These are phyloP conservation scores for Gadus macrocephalus DNA, from an alignment of 2,113 vertebrate genomes.

Conservation along the genomic window DNA sequence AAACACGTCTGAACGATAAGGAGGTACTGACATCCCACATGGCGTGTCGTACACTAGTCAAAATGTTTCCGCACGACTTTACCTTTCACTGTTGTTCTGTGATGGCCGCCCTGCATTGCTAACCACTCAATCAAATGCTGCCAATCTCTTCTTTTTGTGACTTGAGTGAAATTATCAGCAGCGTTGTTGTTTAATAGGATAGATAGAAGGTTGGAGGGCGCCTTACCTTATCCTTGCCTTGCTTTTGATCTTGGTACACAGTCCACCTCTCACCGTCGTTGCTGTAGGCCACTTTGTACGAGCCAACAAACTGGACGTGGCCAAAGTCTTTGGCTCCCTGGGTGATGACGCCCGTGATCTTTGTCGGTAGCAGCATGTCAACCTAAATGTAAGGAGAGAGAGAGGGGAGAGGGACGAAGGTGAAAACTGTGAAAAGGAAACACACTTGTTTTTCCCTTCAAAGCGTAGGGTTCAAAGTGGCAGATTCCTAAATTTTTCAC, in stretches of 20 bases:
- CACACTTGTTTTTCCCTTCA: background rate
- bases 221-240: constrained; percentile 95
- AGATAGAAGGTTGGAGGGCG: background rate
- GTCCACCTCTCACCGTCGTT: constrained; percentile 89
- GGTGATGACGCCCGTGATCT: constrained; percentile 95
- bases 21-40: no score
- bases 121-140: no score
- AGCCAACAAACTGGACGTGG: constrained; percentile 95
- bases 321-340: constrained; percentile 99
- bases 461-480: constrained; percentile 14
- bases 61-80: no score
- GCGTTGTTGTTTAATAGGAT: background rate
- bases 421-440: background rate
- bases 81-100: no score
- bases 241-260: constrained; percentile 93
- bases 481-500: constrained; percentile 22
- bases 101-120: no score
- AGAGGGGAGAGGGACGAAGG: background rate
- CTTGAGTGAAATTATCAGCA: no score
- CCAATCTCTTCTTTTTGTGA: background rate
- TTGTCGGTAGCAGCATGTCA: constrained; percentile 88
- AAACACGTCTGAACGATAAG: no score
- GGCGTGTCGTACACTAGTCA: no score
- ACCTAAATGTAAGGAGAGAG: constrained; percentile 67
- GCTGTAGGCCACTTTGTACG: constrained; percentile 96